Conservation (phyloP, 1,140 invertebrate species). For the Patella vulgata region DNA sequence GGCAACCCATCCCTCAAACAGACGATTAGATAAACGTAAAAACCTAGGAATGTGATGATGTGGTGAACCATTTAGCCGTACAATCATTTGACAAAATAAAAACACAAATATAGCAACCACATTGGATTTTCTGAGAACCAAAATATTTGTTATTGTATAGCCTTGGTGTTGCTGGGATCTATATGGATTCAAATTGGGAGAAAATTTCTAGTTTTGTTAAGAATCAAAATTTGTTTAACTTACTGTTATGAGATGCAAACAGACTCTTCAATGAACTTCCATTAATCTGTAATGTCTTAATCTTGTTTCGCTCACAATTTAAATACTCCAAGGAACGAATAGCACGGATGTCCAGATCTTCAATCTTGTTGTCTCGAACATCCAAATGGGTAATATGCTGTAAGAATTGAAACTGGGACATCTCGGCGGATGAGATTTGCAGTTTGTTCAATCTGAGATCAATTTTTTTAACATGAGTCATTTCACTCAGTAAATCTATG, state of each 20-base stretch:
- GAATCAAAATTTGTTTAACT: slow-evolving; percentile 31
- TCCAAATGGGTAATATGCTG: slow-evolving; percentile 64
- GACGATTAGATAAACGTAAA: too few species aligned
- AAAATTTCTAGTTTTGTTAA: too few species aligned
- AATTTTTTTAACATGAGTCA: slow-evolving; percentile 63
- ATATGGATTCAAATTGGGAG: too few species aligned
- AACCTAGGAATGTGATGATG: too few species aligned
- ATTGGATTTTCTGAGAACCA: too few species aligned
- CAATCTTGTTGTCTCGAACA: slow-evolving; percentile 61
- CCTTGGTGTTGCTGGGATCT: too few species aligned
- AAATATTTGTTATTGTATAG: too few species aligned
- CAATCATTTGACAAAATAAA: too few species aligned
- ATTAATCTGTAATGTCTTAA: slow-evolving; percentile 58
- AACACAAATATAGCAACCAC: too few species aligned
- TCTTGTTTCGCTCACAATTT: slow-evolving; percentile 62
- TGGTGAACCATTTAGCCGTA: too few species aligned
- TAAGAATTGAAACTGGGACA: slow-evolving; percentile 58
- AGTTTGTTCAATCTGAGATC: slow-evolving; percentile 65
- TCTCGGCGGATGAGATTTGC: slow-evolving; percentile 58
- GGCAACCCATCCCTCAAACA: too few species aligned
- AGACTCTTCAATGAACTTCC: slow-evolving; percentile 58
- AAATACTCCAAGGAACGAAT: slow-evolving; percentile 62
- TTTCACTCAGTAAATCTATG: slow-evolving; percentile 51
- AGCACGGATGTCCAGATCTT: slow-evolving; percentile 60
- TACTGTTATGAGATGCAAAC: slow-evolving; percentile 62